Base-by-base conservation (phyloP, 2,888 invertebrate species). In the Selenia dentaria region DNA sequence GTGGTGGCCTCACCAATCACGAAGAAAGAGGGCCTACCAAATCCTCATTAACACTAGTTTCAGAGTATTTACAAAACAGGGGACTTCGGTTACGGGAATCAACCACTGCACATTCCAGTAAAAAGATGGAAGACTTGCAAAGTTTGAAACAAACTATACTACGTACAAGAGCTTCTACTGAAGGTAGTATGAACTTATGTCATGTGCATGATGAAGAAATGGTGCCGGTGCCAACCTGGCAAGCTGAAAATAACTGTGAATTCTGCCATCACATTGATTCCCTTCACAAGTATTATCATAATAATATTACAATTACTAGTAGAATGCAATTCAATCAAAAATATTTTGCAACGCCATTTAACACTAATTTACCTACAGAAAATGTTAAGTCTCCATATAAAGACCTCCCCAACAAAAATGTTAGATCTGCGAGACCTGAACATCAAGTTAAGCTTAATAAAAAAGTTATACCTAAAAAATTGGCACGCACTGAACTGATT, bases 61-160 rank as follows among this genome's bases (percentile, higher is more conserved):
- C 88, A 26, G 87, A 89, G 51, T 86, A 85, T 59, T 67, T 90
- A 32, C 84, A 87, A 62, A 82, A 64, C 27, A 77, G 89, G 47
- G 74, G 65, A n/a, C 69, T 88, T 27, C 74, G 83, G 6, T 64
- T 90, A 40, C 63, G 89, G 13, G 79, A 87, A 61, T 46, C 64
- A 31, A 72, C 74, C 16, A 42, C 58, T 9, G 12, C 52, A 10
- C 57, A 34, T 16, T 40, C 56, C 5, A 68, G 47, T 35, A 80
- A 73, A 57, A 82, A 70, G 38, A 34, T 50, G n/a, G 80, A 81
- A 8, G 83, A 88, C 26, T 67, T 89, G 31, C 72, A 74, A 26
- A 81, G 70, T 37, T 66, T 88, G 44, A 87, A 79, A 50, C 77
- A 87, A 41, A 90, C 87, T 36, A 83, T 90, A 50, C 55, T 74